A percentile compares a stretch with the other conserved stretches of the same genome.
These are phyloP conservation scores for Drosophila kurseongensis DNA, from an alignment of 1,140 invertebrate species.

Conservation along the genomic window DNA sequence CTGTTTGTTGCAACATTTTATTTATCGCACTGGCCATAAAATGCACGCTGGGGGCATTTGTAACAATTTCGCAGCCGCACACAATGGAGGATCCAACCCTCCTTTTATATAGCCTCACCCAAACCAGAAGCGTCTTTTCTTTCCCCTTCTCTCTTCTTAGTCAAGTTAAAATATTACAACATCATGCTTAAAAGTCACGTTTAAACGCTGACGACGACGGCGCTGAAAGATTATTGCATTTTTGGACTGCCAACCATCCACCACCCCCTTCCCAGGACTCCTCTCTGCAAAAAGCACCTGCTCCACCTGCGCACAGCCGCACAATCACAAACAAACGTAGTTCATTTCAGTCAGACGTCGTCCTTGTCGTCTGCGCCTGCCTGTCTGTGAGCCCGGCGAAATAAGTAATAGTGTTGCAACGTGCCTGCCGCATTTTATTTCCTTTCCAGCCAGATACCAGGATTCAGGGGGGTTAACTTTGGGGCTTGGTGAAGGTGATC, in stretches of 20 bases:
- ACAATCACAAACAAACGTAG: constrained; percentile 79
- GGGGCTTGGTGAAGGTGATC: background rate
- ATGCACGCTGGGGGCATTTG: constrained; percentile 82
- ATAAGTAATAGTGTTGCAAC: constrained; percentile 83
- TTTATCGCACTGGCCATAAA: constrained; percentile 82
- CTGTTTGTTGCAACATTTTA: constrained; percentile 78
- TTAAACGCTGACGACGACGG: constrained; percentile 81
- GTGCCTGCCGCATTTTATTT: constrained; percentile 83
- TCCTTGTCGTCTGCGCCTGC: constrained; percentile 58
- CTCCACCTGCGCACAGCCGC: constrained; percentile 49
- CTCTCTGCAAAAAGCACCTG: constrained; percentile 9
- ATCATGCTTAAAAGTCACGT: constrained; percentile 83
- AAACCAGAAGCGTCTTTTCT: no score
- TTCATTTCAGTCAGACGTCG: constrained; percentile 76
- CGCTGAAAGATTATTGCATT: constrained; percentile 83
- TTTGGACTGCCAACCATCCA: constrained; percentile 48
- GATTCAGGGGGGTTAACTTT: background rate
- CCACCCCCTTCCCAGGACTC: background rate
- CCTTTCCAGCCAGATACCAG: constrained; percentile 49
- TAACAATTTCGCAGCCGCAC: constrained; percentile 76
- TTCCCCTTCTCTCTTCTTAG: constrained; percentile 51
- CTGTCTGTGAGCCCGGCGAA: constrained; percentile 71
- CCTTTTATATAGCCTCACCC: background rate
- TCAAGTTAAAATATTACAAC: constrained; percentile 82
- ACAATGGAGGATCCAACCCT: constrained; percentile 59